Base-by-base conservation (phyloP, 1,140 invertebrate species). In the Habropoda laboriosa region DNA sequence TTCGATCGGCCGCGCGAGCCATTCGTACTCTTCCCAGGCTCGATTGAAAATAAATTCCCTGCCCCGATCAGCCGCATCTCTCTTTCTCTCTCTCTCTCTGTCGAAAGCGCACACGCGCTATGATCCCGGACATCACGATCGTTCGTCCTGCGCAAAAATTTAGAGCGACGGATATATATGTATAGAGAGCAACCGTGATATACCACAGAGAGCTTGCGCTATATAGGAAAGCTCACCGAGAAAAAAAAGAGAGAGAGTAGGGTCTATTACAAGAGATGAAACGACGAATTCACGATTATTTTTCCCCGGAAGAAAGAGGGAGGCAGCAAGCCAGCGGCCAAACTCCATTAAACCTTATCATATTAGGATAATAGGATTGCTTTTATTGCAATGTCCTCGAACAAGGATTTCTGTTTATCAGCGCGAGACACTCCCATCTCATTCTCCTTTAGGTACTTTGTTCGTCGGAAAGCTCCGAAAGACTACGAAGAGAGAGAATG, bases 381-480 rank as follows among this genome's bases (percentile, higher is more conserved):
- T 85, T 79, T 85, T 87, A 88, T 86, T 88, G 82, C 70, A 63
- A 72, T 77, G 73, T 85, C 53, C 73, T 77, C 68, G 77, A 85
- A 87, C 81, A 75, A 85, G 86, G 70, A 85, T 85, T 86, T 81
- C 80, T 88, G 86, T 89, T 89, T 89, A 89, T 89, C 88, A 89
- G 87, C 76, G 45, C 38, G 51, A 75, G 84, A 89, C 88, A 88
- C 84, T 89, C 86, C 76, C 82, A 78, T 78, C 60, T 83, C 58
- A 24, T 80, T 81, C 78, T 77, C 81, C 47, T 86, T 47, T 53
- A 42, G 55, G 55, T 76, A 61, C 61, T 57, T 74, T 30, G 64
- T 40, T 55, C 55, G 32, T 27, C 32, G 45, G 49, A 47, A 47
- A 49, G 81, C 58, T 53, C 66, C n/a, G n/a, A 73, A 70, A 51